Evolutionary conservation across 1,140 invertebrate species (phyloP).

Genomic region (Ruditapes philippinarum): DNA sequence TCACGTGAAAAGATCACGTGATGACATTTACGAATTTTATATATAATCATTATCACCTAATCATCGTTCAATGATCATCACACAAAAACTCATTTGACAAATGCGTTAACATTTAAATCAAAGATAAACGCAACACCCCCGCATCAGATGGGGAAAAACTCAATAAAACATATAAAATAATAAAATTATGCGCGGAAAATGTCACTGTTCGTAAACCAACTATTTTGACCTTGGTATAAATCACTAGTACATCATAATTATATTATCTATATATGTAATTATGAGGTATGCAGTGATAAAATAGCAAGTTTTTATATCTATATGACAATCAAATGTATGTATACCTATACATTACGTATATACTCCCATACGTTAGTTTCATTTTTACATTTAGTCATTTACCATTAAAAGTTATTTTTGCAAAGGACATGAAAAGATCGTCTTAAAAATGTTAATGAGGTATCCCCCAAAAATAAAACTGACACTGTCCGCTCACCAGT

Average conservation of each 20-base stretch:
- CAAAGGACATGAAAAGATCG: no score
- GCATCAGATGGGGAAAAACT: not conserved
- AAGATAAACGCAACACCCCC: not conserved
- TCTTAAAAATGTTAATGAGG: no score
- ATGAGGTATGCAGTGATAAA: not conserved
- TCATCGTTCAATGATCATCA: no score
- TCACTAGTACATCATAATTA: not conserved
- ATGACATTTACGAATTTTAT: no score
- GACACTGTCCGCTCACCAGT: no score
- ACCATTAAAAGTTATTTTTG: not conserved
- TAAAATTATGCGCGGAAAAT: not conserved
- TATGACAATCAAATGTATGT: not conserved
- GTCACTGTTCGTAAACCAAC: not conserved
- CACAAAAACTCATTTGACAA: no score
- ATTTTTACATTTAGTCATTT: not conserved
- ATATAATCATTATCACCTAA: no score
- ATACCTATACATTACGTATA: no score
- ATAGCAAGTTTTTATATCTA: not conserved
- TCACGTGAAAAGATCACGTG: no score
- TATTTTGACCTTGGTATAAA: not conserved
- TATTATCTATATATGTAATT: not conserved
- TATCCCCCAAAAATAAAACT: no score
- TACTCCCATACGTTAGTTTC: not conserved
- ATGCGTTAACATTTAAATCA: not conserved
- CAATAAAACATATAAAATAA: not conserved